phyloP scores from a whole-genome alignment of 2,797 vertebrate genomes.

The Aulostomus chinensis region DNA sequence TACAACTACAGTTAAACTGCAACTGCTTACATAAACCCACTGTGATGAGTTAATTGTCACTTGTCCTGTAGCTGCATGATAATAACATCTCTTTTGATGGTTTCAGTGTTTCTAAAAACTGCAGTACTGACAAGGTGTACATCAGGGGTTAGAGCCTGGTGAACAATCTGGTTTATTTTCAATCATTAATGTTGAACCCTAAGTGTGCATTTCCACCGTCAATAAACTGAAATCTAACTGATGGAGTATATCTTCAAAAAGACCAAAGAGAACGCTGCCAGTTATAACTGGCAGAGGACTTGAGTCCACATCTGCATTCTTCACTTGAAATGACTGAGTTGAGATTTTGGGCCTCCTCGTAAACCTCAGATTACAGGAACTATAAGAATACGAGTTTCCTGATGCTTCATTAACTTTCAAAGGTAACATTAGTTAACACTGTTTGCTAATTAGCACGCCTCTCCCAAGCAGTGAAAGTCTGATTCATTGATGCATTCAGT shows the following conservation, averaged over 20 bases:
- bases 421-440: constrained; percentile 42
- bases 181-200: too few species aligned
- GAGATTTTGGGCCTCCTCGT: constrained; percentile 39
- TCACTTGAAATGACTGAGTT: constrained; percentile 18
- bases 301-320: constrained; percentile 22
- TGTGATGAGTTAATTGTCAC: too few species aligned
- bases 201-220: too few species aligned
- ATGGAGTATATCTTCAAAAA: background rate
- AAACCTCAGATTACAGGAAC: constrained; percentile 44
- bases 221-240: background rate
- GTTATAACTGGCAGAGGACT: background rate
- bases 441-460: constrained; percentile 24
- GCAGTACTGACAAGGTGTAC: too few species aligned
- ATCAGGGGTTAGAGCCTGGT: too few species aligned
- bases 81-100: too few species aligned
- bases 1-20: too few species aligned
- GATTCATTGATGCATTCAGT: constrained; percentile 24
- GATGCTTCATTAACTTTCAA: constrained; percentile 41
- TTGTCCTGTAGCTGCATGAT: too few species aligned
- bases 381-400: constrained; percentile 35
- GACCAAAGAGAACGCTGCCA: background rate
- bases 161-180: too few species aligned
- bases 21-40: too few species aligned
- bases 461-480: constrained; percentile 5
- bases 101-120: too few species aligned